Evolutionary conservation across 2,888 invertebrate species (phyloP).

Genomic region (Idaea straminata): DNA sequence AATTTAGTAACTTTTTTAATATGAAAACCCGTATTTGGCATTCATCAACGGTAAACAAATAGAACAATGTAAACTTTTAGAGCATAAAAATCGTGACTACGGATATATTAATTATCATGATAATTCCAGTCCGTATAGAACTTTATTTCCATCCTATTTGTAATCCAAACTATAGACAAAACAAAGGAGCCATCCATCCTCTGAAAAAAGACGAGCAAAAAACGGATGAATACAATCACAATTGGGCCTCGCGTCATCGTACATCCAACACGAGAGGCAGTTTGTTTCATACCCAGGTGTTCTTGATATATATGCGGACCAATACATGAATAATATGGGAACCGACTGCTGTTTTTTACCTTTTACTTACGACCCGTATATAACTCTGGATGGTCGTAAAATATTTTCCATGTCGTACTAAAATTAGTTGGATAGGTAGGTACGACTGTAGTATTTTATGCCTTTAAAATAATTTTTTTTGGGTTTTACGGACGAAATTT

Average conservation of each 20-base stretch:
- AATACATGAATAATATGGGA: background rate
- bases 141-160: background rate
- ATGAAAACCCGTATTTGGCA: background rate
- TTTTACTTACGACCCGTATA: background rate
- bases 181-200: background rate
- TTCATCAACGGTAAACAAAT: background rate
- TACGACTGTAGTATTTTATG: too few species aligned
- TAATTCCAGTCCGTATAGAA: background rate
- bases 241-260: background rate
- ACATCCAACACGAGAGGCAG: background rate
- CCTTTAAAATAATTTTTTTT: too few species aligned
- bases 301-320: background rate
- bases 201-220: background rate
- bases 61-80: background rate
- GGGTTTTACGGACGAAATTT: too few species aligned
- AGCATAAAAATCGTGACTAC: background rate
- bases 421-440: background rate
- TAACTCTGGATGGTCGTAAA: background rate
- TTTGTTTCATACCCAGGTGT: background rate
- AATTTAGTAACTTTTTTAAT: too few species aligned
- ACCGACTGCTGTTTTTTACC: background rate
- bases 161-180: background rate
- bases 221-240: background rate
- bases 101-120: background rate
- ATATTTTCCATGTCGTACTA: background rate